Evolutionary conservation across 2,797 vertebrate genomes (phyloP), one percentile per base, ranked within the genome.

Genomic region (Anolis apletophallus): DNA sequence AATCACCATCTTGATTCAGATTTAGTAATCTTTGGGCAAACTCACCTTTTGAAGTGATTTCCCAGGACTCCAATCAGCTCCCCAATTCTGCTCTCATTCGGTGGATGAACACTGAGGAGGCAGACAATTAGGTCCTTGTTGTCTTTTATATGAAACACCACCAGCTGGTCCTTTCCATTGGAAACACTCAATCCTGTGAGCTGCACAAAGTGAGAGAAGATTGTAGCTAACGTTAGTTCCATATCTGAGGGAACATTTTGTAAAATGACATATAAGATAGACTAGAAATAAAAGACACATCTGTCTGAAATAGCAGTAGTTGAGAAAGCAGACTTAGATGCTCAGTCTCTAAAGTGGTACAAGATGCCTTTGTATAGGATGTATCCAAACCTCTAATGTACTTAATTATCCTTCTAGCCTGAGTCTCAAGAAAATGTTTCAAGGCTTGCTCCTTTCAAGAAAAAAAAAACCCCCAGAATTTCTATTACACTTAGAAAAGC

Each of bases 91-190:
- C 96, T 99, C 94, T 99, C 98, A 0, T 93, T 95, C 34, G 97
- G 95, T 21, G 98, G 98, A 88, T 97, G 96, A 77, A 97, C 97
- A 78, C 97, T 97, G 95, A 98, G 97, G 90, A 99, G 97, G 88
- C 98, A 99, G 89, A 98, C 98, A 32, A 99, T 98, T 80, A 99
- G 97, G 93, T 99, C 99, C 91, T 97, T 96, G 96, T 95, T 98
- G 96, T 99, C 98, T 85, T 99, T 99, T 7, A 98, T 99, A 94
- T 99, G 99, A 96, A 99, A 99, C 91, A 99, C 98, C 68, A 99
- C 98, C 55, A 99, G 97, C 95, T 99, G 98, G 96, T 99, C 99
- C 94, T 98, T 99, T 83, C 98, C 99, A 0, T 98, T 98, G 91
- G 99, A 99, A 91, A 99, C 97, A 5, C 98, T 99, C 94, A 99